phyloP scores from a whole-genome alignment of 2,113 vertebrate species.

The Aleadryas rufinucha region DNA sequence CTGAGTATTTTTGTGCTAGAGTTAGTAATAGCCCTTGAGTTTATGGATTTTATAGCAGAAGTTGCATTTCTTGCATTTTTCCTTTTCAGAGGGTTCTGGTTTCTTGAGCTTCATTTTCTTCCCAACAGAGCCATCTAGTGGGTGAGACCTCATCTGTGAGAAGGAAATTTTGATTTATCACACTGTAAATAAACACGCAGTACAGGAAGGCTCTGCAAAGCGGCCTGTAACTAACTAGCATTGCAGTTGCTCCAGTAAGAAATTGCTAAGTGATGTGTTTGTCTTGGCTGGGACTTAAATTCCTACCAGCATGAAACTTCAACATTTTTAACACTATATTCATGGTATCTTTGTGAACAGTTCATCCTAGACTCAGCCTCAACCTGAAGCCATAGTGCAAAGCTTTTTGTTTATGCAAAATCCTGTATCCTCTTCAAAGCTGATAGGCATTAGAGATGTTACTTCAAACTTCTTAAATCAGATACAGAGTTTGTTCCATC shows the following conservation, averaged over 20 bases:
- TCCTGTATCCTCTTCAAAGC: background rate
- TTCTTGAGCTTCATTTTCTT: background rate
- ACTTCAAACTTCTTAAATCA: background rate
- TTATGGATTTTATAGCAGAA: background rate
- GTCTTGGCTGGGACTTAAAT: background rate
- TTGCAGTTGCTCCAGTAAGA: background rate
- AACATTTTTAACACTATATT: background rate
- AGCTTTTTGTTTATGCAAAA: background rate
- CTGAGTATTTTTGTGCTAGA: background rate
- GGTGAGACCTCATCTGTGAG: background rate
- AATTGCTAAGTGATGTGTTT: background rate
- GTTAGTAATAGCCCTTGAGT: background rate
- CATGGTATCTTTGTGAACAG: background rate
- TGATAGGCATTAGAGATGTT: background rate
- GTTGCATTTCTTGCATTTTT: background rate
- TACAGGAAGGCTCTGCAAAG: background rate
- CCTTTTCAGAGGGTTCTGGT: background rate
- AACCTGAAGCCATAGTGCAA: background rate
- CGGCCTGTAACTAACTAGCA: background rate
- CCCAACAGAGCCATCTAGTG: slow-evolving; percentile 30
- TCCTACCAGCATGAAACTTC: background rate
- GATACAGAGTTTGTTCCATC: background rate
- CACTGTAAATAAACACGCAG: background rate
- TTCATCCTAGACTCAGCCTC: background rate
- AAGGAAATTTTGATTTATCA: background rate